Percentiles rank a stretch among this genome's conserved stretches.
These are phyloP conservation scores for Pseudococcus longispinus DNA, from an alignment of 2,888 invertebrate genomes.

Conservation along the genomic window DNA sequence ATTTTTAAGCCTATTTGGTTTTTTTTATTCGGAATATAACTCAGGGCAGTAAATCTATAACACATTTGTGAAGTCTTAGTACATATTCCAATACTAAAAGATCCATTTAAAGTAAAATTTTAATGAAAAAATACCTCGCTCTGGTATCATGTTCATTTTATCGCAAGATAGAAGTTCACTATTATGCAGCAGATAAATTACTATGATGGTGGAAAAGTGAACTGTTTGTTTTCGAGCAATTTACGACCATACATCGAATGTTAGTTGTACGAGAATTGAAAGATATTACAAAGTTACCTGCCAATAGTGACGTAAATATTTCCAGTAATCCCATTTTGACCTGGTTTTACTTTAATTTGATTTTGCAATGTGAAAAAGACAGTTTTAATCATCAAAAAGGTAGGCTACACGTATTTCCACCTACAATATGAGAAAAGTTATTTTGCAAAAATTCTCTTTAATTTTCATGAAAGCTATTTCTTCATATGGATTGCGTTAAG, in stretches of 20 bases:
- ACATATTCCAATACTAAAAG: no score
- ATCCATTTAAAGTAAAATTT: background rate
- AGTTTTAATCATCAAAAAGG: background rate
- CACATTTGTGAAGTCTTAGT: no score
- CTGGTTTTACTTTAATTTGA: slow-evolving; percentile 16
- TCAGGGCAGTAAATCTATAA: no score
- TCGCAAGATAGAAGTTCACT: background rate
- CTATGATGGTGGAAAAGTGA: background rate
- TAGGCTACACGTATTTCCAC: background rate
- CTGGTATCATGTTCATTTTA: background rate
- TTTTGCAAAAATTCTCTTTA: background rate
- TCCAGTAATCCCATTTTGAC: slow-evolving; percentile 36
- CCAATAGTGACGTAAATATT: slow-evolving; percentile 37
- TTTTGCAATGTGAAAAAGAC: background rate
- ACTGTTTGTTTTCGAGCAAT: slow-evolving; percentile 29
- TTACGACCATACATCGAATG: slow-evolving; percentile 12
- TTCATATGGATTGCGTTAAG: background rate
- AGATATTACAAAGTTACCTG: slow-evolving; percentile 21
- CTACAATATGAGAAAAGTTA: background rate
- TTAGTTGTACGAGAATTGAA: background rate
- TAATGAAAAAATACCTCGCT: background rate
- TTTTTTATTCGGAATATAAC: no score
- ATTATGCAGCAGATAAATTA: slow-evolving; percentile 8
- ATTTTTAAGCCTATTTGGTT: no score
- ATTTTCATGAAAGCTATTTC: slow-evolving; percentile 2